Evolutionary conservation across 2,888 invertebrate genomes (phyloP), one percentile per base, ranked within the genome.

Genomic region (Caenorhabditis sp.): DNA sequence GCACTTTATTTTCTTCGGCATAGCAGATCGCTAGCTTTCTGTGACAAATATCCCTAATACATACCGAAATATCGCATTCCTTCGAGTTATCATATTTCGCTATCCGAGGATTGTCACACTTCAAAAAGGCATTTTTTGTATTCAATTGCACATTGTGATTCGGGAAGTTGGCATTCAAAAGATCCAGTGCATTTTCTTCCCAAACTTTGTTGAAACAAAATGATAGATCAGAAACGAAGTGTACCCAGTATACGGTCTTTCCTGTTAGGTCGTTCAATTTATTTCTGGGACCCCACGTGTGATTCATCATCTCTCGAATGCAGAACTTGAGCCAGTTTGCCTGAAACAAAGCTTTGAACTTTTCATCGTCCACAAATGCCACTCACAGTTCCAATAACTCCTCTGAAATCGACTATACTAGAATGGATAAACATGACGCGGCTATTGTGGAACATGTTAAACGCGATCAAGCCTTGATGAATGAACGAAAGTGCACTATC

Each of bases 291-390:
- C 77, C 77, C 77, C 77, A 77, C 4, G 51, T 69, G 14, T n/a
- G 26, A 28, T 69, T n/a, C 69, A 77, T 69, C 59, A 77, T 70
- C 2, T 51, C 24, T 22, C 77, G 69, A 28, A 77, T 31, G 26
- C 51, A 41, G 35, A 63, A 70, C 31, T 77, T 77, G 26, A 77
- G 61, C 69, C 69, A 77, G 49, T 77, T 63, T 10, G 54, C 61
- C 75, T 75, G 47, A 56, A 58, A 64, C 2, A 56, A 22, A 3
- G 14, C n/a, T 22, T n/a, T 8, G 31, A 54, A 16, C 26, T 49
- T 51, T 41, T 10, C 10, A n/a, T 5, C 6, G 6, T 10, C 12
- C 6, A n/a, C 28, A 49, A 22, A 24, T 41, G 10, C n/a, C n/a
- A 35, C 73, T 19, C 7, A 51, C 73, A 16, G 64, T 66, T 47